These are phyloP conservation scores for Xiphorhynchus erythropygius DNA, from an alignment of 2,797 vertebrate species.

Conservation along the genomic window DNA sequence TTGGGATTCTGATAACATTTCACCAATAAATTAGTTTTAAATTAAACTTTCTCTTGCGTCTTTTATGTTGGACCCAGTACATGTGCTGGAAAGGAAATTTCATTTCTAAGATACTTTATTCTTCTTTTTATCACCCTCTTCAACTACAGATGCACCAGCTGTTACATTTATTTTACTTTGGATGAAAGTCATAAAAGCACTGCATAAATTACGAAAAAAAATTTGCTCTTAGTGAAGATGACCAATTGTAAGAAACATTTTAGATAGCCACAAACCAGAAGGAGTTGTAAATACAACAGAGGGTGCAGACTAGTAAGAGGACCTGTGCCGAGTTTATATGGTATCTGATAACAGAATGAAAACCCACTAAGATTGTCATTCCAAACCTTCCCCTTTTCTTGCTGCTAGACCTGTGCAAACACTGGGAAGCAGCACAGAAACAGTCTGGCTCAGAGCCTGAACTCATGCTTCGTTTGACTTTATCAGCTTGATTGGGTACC, in stretches of 20 bases:
- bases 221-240: background rate
- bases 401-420: background rate
- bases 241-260: background rate
- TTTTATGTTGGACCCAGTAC: conserved; percentile 9
- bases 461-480: accelerated
- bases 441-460: background rate
- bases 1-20: conserved; percentile 44
- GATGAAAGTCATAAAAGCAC: conserved; percentile 24
- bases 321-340: background rate
- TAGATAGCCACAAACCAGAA: background rate
- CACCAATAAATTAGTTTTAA: conserved; percentile 56
- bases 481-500: background rate
- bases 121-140: conserved; percentile 32
- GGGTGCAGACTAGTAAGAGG: background rate
- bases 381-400: background rate
- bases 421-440: background rate
- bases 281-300: background rate
- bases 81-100: conserved; percentile 41
- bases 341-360: background rate
- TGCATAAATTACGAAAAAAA: conserved; percentile 21
- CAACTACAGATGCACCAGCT: background rate
- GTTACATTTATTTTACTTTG: conserved; percentile 27
- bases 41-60: conserved; percentile 25
- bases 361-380: accelerated
- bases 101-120: conserved; percentile 50